Conservation (phyloP, 2,888 invertebrate genomes). For the Lapara coniferarum region DNA sequence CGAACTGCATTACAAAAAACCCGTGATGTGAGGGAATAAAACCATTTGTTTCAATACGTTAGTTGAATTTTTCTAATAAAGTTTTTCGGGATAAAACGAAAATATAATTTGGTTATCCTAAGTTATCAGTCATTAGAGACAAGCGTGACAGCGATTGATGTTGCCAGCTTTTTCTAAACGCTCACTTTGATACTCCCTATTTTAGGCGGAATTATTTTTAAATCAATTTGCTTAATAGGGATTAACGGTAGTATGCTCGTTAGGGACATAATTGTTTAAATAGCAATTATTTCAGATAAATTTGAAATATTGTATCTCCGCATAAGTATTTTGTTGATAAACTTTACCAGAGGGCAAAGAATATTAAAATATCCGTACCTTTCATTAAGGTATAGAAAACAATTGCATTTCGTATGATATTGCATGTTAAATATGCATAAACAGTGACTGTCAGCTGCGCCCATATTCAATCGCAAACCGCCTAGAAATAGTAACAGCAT, state of each 20-base stretch:
- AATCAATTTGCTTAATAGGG: not conserved
- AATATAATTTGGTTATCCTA: constrained; percentile 7
- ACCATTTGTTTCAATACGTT: constrained; percentile 6
- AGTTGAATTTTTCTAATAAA: not conserved
- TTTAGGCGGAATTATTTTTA: constrained; percentile 12
- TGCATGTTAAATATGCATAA: no score
- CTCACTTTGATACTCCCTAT: constrained; percentile 8
- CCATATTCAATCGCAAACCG: no score
- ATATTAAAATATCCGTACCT: no score
- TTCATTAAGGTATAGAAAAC: no score
- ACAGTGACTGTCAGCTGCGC: no score
- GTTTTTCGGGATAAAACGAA: constrained; percentile 3
- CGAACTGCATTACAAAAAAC: no score
- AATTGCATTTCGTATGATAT: no score
- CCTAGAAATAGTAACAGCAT: no score
- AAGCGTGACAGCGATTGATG: constrained; percentile 25
- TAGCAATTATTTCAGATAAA: no score
- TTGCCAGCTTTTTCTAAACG: constrained; percentile 25
- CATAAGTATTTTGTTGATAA: no score
- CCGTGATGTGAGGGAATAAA: not conserved
- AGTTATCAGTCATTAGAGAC: constrained; percentile 19
- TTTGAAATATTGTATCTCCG: not conserved
- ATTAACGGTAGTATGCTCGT: not conserved
- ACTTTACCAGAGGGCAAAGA: no score
- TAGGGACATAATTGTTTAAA: no score